Conservation (phyloP, 2,113 vertebrate genomes). For the Sinocyclocheilus maitianheensis region DNA sequence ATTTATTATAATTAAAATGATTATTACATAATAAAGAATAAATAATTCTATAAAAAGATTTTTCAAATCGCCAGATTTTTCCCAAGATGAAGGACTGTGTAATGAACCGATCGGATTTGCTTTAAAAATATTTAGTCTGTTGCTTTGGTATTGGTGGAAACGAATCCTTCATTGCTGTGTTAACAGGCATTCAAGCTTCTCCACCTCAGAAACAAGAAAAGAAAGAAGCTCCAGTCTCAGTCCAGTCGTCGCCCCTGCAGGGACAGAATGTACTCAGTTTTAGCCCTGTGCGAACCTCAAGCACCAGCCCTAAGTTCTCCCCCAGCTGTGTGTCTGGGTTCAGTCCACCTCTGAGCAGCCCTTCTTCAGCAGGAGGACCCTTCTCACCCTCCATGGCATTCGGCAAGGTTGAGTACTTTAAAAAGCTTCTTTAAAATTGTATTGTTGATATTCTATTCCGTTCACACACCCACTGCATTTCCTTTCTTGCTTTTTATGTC, state of each 20-base stretch:
- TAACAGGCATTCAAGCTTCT: constrained; percentile 78
- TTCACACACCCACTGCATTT: neutral
- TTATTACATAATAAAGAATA: no score
- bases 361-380: constrained; percentile 71
- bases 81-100: no score
- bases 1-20: no score
- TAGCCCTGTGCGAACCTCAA: constrained; percentile 85
- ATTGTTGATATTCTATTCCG: neutral
- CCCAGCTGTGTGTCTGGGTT: constrained; percentile 81
- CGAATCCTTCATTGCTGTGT: neutral
- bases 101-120: no score
- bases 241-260: constrained; percentile 80
- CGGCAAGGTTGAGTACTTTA: constrained; percentile 76
- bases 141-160: no score
- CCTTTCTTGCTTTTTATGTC: neutral
- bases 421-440: neutral
- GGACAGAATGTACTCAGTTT: constrained; percentile 94
- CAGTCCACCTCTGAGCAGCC: constrained; percentile 80
- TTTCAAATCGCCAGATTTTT: no score
- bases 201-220: constrained; percentile 78
- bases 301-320: constrained; percentile 87
- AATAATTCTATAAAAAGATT: no score
- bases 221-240: constrained; percentile 73
- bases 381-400: constrained; percentile 77
- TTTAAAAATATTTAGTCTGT: no score